Percentiles rank a stretch among this genome's conserved stretches.
These are phyloP conservation scores for Crax fasciolata DNA, from an alignment of 2,797 vertebrate genomes.

Conservation along the genomic window DNA sequence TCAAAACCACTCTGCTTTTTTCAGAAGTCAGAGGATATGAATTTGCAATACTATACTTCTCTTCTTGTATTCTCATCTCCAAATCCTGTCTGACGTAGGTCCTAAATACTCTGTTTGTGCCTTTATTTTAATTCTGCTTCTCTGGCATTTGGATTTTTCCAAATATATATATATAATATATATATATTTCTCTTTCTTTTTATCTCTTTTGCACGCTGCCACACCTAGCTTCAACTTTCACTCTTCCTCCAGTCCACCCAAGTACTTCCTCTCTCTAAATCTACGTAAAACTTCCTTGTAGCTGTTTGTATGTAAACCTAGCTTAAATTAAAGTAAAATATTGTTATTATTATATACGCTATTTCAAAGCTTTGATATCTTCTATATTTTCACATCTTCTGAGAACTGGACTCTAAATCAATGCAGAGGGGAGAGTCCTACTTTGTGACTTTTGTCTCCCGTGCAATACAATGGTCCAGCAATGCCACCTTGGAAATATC, in stretches of 20 bases:
- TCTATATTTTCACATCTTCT: neutral
- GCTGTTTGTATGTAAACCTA: neutral
- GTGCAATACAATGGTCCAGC: slow-evolving; percentile 13
- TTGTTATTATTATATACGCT: neutral
- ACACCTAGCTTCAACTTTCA: slow-evolving; percentile 55
- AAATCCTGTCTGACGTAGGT: neutral
- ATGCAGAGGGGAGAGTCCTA: neutral
- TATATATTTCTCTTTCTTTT: neutral
- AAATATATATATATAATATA: neutral
- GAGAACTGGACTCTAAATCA: neutral
- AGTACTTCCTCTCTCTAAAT: slow-evolving; percentile 48
- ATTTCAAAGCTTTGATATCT: neutral
- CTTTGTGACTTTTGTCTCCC: neutral
- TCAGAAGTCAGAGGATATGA: neutral
- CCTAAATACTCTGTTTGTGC: neutral
- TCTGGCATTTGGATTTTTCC: neutral
- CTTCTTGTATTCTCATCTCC: neutral
- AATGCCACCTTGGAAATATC: slow-evolving; percentile 53
- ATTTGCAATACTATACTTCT: neutral
- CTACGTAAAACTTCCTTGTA: slow-evolving; percentile 35
- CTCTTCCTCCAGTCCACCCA: slow-evolving; percentile 4
- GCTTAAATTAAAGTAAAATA: neutral
- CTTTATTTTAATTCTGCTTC: neutral
- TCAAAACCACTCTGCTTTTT: neutral
- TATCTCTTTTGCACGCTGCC: neutral